Conservation (phyloP, 64 coral and sea anemone genomes). For the Actinia tenebrosa region DNA sequence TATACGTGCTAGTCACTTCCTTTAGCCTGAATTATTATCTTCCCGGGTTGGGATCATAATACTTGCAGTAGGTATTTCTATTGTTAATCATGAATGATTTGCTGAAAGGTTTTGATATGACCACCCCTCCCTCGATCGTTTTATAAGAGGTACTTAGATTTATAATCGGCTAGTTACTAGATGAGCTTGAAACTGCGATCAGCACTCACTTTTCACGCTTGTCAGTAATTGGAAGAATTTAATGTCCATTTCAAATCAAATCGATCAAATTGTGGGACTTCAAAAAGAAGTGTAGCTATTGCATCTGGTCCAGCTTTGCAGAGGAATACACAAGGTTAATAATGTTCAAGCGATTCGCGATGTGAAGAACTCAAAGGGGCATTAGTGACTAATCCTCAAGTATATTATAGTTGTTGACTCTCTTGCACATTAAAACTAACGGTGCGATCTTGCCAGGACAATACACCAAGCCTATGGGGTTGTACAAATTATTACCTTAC, state of each 20-base stretch:
- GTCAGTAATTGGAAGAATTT: too few relatives aligned
- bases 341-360: not conserved
- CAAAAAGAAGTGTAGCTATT: not conserved
- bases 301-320: conserved; percentile 8
- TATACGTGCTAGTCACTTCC: not conserved
- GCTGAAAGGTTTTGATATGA: not conserved
- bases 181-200: not conserved
- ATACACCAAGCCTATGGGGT: conserved; percentile 1
- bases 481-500: conserved; percentile 6
- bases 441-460: not conserved
- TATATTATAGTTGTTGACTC: conserved; percentile 8
- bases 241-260: too few relatives aligned
- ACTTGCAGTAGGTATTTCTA: not conserved
- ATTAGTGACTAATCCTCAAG: conserved; percentile 14
- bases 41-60: not conserved
- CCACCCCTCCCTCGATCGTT: not conserved
- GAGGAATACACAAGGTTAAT: not conserved
- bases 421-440: not conserved
- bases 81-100: not conserved
- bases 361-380: not conserved
- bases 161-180: not conserved
- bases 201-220: too few relatives aligned
- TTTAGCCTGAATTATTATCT: not conserved
- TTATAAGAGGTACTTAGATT: not conserved
- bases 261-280: not conserved